Evolutionary conservation across 2,113 vertebrate species (phyloP).

Genomic region (Desmodus rotundus): DNA sequence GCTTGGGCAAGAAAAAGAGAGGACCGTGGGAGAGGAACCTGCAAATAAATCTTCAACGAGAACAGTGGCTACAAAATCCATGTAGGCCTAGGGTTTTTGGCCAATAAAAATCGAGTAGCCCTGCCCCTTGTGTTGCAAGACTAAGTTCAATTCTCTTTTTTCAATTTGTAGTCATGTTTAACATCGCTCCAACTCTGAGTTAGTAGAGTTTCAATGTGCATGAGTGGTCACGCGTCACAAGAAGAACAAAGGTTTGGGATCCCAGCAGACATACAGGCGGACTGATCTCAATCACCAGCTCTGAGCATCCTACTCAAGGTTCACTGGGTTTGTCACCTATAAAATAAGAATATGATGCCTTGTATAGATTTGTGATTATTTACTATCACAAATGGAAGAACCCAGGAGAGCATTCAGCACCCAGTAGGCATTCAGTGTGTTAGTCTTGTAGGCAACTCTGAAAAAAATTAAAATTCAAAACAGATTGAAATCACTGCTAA

Average conservation of each 20-base stretch:
- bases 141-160: neutral
- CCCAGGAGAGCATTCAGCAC: neutral
- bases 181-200: neutral
- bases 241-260: neutral
- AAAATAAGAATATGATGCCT: neutral
- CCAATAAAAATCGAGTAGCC: neutral
- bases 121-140: neutral
- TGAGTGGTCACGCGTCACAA: neutral
- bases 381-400: neutral
- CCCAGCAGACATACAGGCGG: neutral
- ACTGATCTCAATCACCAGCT: neutral
- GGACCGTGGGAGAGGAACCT: neutral
- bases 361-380: too few species aligned
- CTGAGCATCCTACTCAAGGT: neutral
- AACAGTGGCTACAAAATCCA: neutral
- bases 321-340: neutral
- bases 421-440: conserved; percentile 65
- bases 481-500: neutral
- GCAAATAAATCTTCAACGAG: neutral
- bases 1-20: neutral
- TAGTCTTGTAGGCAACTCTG: neutral
- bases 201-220: rapidly evolving
- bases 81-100: rapidly evolving
- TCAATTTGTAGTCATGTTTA: neutral
- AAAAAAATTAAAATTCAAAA: neutral